Percentiles rank a stretch among this genome's conserved stretches.
Conservation (phyloP, 2,888 invertebrate species). For the Hypomecis atomaria region DNA sequence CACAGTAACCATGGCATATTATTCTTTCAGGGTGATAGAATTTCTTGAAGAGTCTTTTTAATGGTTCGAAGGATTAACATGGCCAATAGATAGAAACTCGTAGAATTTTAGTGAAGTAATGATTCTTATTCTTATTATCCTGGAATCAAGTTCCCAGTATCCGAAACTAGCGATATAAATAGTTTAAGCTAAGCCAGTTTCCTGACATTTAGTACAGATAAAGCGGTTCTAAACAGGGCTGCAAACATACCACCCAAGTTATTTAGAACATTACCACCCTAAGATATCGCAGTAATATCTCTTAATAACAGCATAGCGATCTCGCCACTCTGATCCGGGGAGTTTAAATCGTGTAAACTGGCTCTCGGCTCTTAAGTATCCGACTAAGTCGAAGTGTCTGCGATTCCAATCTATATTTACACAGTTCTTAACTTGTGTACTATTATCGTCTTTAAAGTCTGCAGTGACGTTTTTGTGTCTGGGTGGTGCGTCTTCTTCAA, state of each 20-base stretch:
- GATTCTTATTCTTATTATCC: background rate
- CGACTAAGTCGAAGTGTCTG: conserved; percentile 24
- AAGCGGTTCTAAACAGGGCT: background rate
- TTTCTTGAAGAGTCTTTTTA: no score
- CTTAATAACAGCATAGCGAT: conserved; percentile 17
- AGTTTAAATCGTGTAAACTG: conserved; percentile 10
- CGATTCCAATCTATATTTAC: conserved; percentile 30
- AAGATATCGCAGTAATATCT: conserved; percentile 21
- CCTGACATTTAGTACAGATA: background rate
- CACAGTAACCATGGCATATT: background rate
- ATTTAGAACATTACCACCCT: conserved; percentile 9
- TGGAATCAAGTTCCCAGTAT: background rate
- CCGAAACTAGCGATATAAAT: background rate
- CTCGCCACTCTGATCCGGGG: conserved; percentile 9
- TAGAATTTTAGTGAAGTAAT: background rate
- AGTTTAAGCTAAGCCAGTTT: background rate
- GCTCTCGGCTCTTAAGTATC: conserved; percentile 7
- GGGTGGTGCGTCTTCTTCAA: conserved; percentile 64
- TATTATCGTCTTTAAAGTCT: conserved; percentile 25
- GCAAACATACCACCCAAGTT: conserved; percentile 20
- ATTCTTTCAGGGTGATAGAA: no score
- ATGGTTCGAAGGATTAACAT: no score
- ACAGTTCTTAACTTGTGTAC: conserved; percentile 13
- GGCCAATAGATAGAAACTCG: background rate
- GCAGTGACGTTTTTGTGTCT: conserved; percentile 71